Conservation (phyloP, 2,888 invertebrate species). For the Creontiades dilutus region DNA sequence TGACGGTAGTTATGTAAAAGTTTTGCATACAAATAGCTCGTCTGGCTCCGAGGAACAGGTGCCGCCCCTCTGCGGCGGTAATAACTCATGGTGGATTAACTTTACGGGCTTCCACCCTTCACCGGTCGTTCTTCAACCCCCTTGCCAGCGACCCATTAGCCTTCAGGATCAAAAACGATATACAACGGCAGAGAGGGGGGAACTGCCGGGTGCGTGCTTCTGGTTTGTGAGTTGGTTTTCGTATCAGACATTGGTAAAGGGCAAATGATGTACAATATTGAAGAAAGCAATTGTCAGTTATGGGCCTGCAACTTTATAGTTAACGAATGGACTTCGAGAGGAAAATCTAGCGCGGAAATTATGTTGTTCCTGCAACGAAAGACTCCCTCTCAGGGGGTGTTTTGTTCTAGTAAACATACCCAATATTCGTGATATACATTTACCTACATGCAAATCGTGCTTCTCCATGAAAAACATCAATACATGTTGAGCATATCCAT, state of each 20-base stretch:
- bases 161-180: conserved; percentile 17
- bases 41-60: conserved; percentile 24
- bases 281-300: too few species aligned
- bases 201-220: not conserved
- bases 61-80: conserved; percentile 47
- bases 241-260: not conserved
- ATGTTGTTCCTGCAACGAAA: too few species aligned
- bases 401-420: too few species aligned
- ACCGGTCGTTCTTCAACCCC: conserved; percentile 32
- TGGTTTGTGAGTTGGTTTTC: not conserved
- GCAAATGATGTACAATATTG: not conserved
- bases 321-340: too few species aligned
- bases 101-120: conserved; percentile 30
- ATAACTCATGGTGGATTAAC: conserved; percentile 63
- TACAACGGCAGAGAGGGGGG: not conserved
- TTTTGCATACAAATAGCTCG: conserved; percentile 49
- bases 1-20: conserved; percentile 22
- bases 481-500: too few species aligned
- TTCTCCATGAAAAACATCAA: too few species aligned
- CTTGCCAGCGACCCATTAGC: conserved; percentile 14
- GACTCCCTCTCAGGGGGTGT: too few species aligned
- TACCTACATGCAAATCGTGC: too few species aligned
- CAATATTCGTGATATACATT: too few species aligned
- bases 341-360: too few species aligned
- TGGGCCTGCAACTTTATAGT: too few species aligned